Evolutionary conservation across 23 tunicate genomes (phyloP).

Genomic region (Halocynthia roretzi): DNA sequence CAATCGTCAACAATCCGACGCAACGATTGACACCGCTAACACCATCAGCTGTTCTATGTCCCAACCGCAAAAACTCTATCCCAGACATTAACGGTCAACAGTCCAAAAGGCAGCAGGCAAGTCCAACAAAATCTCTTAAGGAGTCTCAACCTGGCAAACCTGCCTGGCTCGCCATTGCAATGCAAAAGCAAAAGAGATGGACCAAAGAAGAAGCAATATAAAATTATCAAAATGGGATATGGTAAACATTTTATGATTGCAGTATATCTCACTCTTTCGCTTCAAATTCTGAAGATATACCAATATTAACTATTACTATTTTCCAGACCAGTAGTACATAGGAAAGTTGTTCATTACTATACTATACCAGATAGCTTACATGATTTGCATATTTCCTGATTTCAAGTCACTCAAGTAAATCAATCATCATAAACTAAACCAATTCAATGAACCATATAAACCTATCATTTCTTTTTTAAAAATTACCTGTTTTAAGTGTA

Average conservation of each 20-base stretch:
- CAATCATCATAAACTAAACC: too few species aligned
- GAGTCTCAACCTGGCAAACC: constrained; percentile 14
- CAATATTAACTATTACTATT: too few species aligned
- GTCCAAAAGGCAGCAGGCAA: background rate
- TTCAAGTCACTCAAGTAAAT: too few species aligned
- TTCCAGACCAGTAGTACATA: too few species aligned
- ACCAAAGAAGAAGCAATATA: constrained; percentile 33
- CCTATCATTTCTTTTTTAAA: too few species aligned
- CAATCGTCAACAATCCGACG: background rate
- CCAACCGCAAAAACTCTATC: constrained; percentile 3
- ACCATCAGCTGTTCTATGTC: background rate
- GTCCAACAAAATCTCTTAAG: background rate
- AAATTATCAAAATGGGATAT: background rate
- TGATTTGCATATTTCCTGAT: too few species aligned
- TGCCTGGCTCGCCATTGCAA: constrained; percentile 46
- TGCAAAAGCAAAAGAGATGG: constrained; percentile 45
- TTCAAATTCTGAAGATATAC: background rate
- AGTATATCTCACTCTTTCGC: background rate
- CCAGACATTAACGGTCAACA: background rate
- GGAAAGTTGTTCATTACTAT: too few species aligned
- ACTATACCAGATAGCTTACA: too few species aligned
- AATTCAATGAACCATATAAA: too few species aligned
- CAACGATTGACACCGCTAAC: background rate
- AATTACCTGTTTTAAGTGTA: too few species aligned
- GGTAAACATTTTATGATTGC: background rate